phyloP scores from a whole-genome alignment of 1,140 invertebrate genomes.

The Anastrepha obliqua region DNA sequence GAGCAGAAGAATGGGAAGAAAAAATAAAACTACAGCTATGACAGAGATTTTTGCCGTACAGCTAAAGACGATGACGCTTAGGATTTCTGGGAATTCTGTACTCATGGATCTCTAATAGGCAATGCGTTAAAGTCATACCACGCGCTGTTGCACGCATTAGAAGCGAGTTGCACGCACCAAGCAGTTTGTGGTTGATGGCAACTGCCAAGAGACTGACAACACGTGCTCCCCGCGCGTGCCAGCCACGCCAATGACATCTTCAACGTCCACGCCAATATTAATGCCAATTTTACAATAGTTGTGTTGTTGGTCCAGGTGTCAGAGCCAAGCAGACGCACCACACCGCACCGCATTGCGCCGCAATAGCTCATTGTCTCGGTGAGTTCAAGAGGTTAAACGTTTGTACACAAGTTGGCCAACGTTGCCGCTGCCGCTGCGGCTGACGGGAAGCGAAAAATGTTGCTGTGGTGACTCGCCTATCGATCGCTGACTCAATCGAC shows the following conservation, averaged over 20 bases:
- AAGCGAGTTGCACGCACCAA: conserved; percentile 40
- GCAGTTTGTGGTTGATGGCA: neutral
- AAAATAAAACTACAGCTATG: neutral
- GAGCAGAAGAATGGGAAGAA: neutral
- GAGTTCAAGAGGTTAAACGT: conserved; percentile 49
- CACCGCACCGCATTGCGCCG: neutral
- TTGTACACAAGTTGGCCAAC: neutral
- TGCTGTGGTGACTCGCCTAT: conserved; percentile 15
- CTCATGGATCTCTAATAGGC: neutral
- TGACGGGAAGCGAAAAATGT: neutral
- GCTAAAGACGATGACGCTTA: conserved; percentile 26
- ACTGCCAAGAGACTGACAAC: neutral
- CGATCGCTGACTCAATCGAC: conserved; percentile 28
- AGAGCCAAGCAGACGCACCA: neutral
- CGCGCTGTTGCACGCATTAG: neutral
- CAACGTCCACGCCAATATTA: neutral
- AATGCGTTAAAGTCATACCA: neutral
- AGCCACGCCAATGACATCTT: neutral
- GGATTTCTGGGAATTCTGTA: conserved; percentile 34
- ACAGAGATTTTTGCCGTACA: neutral
- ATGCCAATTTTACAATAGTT: too few relatives aligned
- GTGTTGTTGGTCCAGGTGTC: too few relatives aligned
- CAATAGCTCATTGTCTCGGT: conserved; percentile 49
- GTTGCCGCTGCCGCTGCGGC: neutral
- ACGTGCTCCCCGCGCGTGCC: conserved; percentile 47